Base-by-base conservation (phyloP, 1,140 invertebrate species). In the Helicoverpa zea region DNA sequence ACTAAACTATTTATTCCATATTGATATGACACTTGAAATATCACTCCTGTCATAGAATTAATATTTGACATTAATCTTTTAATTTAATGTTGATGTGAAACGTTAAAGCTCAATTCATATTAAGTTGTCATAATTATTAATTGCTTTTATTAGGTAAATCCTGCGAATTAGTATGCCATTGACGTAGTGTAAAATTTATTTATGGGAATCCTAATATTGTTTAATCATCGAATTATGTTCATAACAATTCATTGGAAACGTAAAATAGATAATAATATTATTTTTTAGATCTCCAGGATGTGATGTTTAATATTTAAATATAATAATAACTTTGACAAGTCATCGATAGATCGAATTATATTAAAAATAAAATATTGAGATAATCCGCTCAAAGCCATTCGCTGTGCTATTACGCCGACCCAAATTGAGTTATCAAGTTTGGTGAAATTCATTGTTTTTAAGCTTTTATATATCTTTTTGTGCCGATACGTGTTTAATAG, bases 401-500 rank as follows among this genome's bases (percentile, higher is more conserved):
- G 4, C 66, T 79, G 82, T 87, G 86, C 87, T 35, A 61, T 79
- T 58, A 75, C 81, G 76, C 74, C 75, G 81, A 72, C 82, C 91
- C 82, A 93, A 94, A 94, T 94, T 94, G 89, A 94, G 93, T 94
- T 94, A 94, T 94, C 92, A 94, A 92, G 82, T 90, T 91, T 90
- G 77, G 89, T 92, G 88, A 92, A 94, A 92, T 93, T 92, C 92
- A 94, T 94, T 94, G 92, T 94, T 91, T 93, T 92, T 88, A 87
- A 86, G 75, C 84, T 83, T 88, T 89, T 88, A 82, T 83, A 52
- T 43, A 82, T 81, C 83, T 87, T 93, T 93, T 92, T 92, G 88
- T 89, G 88, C 88, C 83, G 91, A 91, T 92, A 90, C 91, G 88
- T 87, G 87, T 88, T 94, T 94, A 92, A 94, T 94, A 93, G 91